Percentiles rank a stretch among this genome's conserved stretches.
Evolutionary conservation across 2,888 invertebrate genomes (phyloP).

Genomic region (Trachelus tabidus): DNA sequence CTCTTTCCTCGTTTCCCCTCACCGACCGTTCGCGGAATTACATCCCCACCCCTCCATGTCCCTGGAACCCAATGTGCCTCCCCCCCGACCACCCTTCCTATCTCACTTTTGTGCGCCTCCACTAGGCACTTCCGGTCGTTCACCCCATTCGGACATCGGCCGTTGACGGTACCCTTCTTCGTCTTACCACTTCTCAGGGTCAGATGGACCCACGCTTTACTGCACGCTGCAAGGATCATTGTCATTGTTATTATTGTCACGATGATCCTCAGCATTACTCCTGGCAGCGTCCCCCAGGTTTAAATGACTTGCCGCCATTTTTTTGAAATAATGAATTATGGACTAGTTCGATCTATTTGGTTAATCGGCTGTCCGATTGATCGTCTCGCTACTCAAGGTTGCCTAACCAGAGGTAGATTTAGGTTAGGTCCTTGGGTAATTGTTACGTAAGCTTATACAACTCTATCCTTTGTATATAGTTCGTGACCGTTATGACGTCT

Average conservation of each 20-base stretch:
- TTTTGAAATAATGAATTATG: background rate
- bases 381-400: background rate
- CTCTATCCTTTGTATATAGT: background rate
- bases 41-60: background rate
- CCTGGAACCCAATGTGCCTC: conserved; percentile 8
- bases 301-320: background rate
- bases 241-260: conserved; percentile 10
- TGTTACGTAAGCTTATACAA: background rate
- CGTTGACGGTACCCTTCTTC: conserved; percentile 24
- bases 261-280: background rate
- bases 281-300: background rate
- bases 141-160: conserved; percentile 56
- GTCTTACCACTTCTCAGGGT: background rate
- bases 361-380: background rate
- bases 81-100: background rate
- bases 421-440: background rate
- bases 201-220: background rate
- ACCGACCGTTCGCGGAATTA: background rate
- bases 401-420: background rate
- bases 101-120: background rate
- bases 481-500: background rate
- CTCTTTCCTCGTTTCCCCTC: background rate
- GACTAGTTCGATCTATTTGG: background rate
- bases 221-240: conserved; percentile 25
- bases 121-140: conserved; percentile 48